A percentile compares a stretch with the other conserved stretches of the same genome.
phyloP scores from a whole-genome alignment of 2,888 invertebrate genomes.

The Drosophila mayaguana region DNA sequence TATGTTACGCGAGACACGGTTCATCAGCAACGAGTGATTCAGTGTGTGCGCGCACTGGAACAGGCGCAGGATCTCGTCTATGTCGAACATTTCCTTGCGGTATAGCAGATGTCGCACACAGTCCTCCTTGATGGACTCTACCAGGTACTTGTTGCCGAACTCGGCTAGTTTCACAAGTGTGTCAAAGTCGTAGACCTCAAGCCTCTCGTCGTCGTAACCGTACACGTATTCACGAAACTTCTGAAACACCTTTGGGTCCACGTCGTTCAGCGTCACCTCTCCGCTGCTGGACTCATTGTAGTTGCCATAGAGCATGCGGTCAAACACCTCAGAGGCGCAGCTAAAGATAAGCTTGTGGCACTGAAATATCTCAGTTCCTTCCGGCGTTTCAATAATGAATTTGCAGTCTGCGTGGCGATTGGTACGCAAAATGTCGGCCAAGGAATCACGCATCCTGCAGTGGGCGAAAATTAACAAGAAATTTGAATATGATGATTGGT shows the following conservation, averaged over 20 bases:
- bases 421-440: neutral
- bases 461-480: neutral
- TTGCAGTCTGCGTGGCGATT: slow-evolving; percentile 14
- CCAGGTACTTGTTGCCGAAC: slow-evolving; percentile 15
- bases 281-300: slow-evolving; percentile 32
- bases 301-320: slow-evolving; percentile 45
- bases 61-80: slow-evolving; percentile 6
- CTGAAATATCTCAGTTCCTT: slow-evolving; percentile 10
- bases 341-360: slow-evolving; percentile 47
- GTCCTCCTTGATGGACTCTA: slow-evolving; percentile 12
- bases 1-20: neutral
- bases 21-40: neutral
- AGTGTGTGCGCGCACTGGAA: slow-evolving; percentile 14
- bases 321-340: slow-evolving; percentile 46
- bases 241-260: slow-evolving; percentile 17
- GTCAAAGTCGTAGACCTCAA: neutral
- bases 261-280: slow-evolving; percentile 27
- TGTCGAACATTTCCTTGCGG: slow-evolving; percentile 5
- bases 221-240: slow-evolving; percentile 17
- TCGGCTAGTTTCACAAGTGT: slow-evolving; percentile 10
- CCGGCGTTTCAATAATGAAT: neutral
- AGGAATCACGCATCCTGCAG: slow-evolving; percentile 1
- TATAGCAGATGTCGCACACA: neutral
- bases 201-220: slow-evolving; percentile 1
- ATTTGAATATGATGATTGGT: no score